phyloP scores from a whole-genome alignment of 1,140 invertebrate species.

The Aethina tumida region DNA sequence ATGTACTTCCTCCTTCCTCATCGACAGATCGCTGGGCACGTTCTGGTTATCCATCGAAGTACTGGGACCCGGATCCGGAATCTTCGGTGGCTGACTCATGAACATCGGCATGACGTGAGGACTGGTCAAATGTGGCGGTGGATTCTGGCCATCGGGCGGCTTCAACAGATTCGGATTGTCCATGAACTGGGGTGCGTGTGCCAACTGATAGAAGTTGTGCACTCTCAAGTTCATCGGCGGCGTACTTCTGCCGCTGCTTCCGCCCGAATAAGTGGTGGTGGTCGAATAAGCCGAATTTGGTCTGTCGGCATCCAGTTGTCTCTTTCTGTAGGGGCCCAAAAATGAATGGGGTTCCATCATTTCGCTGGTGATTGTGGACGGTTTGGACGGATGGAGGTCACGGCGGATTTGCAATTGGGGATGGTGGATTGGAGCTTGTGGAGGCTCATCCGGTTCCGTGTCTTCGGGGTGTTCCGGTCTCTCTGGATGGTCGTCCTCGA shows the following conservation, averaged over 20 bases:
- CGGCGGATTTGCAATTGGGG: conserved; percentile 60
- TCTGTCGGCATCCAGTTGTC: conserved; percentile 26
- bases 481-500: conserved; percentile 31
- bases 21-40: conserved; percentile 33
- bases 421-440: conserved; percentile 33
- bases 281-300: conserved; percentile 14
- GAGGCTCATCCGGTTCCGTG: neutral
- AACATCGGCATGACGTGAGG: neutral
- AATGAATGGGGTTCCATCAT: conserved; percentile 18
- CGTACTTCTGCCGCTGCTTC: conserved; percentile 16
- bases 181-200: conserved; percentile 6
- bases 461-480: conserved; percentile 32
- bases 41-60: conserved; percentile 14
- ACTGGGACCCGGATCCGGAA: no score
- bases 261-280: conserved; percentile 3
- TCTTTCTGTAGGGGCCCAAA: conserved; percentile 28
- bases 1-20: conserved; percentile 29
- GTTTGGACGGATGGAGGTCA: conserved; percentile 50
- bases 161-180: conserved; percentile 18
- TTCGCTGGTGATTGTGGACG: conserved; percentile 38
- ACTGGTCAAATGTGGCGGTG: conserved; percentile 4
- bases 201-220: conserved; percentile 8
- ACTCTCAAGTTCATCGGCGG: conserved; percentile 24
- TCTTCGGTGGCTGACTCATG: neutral
- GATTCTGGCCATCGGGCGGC: conserved; percentile 24